Percentiles rank a stretch among this genome's conserved stretches.
phyloP scores from a whole-genome alignment of 2,797 vertebrate species.

The Galago senegalensis region DNA sequence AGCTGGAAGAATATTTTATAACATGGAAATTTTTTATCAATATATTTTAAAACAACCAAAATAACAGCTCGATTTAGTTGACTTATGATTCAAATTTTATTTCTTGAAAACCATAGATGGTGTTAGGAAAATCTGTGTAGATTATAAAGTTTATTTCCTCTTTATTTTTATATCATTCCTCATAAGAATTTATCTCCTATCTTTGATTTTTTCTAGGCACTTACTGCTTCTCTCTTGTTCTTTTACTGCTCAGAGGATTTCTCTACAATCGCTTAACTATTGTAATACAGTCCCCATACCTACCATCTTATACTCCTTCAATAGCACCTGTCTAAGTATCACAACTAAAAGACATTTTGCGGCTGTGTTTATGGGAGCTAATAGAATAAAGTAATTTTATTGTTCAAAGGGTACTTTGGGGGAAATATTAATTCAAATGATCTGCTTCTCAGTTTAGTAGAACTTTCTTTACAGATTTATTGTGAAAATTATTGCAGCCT shows the following conservation, averaged over 20 bases:
- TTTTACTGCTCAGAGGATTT: neutral
- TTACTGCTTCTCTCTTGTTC: neutral
- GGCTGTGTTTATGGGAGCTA: neutral
- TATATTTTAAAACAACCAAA: neutral
- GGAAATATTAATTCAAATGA: neutral
- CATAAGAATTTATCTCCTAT: neutral
- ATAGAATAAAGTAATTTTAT: neutral
- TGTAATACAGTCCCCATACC: neutral
- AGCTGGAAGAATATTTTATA: neutral
- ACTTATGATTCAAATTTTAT: slow-evolving; percentile 36
- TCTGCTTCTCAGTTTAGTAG: neutral
- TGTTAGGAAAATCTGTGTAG: neutral
- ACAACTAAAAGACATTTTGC: neutral
- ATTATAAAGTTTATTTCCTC: neutral
- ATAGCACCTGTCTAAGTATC: neutral
- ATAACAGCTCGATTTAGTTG: neutral
- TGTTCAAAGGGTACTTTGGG: neutral
- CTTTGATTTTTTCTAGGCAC: neutral
- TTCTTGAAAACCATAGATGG: neutral
- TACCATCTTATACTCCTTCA: neutral
- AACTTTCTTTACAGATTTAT: neutral
- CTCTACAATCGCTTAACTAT: neutral
- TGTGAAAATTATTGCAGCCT: neutral
- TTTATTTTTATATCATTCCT: neutral
- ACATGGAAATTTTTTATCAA: neutral